Base-by-base conservation (phyloP, 2,113 vertebrate genomes). In the Lasiurus borealis region DNA sequence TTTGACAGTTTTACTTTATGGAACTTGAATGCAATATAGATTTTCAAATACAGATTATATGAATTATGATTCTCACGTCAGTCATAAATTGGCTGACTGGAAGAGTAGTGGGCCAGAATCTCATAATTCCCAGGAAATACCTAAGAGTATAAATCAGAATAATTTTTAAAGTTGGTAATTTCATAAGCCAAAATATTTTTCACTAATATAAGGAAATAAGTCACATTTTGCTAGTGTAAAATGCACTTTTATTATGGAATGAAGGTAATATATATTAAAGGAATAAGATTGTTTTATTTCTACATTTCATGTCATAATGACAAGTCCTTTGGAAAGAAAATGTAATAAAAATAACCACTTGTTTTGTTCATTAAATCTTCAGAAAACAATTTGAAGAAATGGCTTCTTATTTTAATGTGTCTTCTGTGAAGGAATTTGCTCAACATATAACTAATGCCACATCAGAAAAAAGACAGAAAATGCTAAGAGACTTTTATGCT, bases 301-400 rank as follows among this genome's bases (percentile, higher is more conserved):
- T 64, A 36, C 31, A 50, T 77, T 78, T 88, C 50, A 66, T 88
- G 15, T 83, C 46, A 93, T 83, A 29, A 73, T 54, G 27, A 44
- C 12, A 36, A 84, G 75, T 80, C 88, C 1, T 84, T 95, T 88
- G 10, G 90, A 88, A 87, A 85, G 72, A 95, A 93, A 91, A 82
- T 46, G 0, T 78, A 90, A 93, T 57, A 76, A 77, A 93, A 89
- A 40, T 97, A 97, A 96, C 86, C 0, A 0, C 31, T 57, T 1
- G 87, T 96, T 98, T 98, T 97, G 71, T 92, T 97, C 93, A 71
- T 88, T 97, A 44, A 59, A 98, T 96, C 93, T 98, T 50, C 96
- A 99, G 99, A 98, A 99, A 98, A 90, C 99, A 99, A 57, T 98
- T 99, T 97, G 98, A 98, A 90, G 98, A 99, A 96, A 99, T 99